Evolutionary conservation across 2,113 vertebrate genomes (phyloP), one percentile per base, ranked within the genome.

Genomic region (Furnarius figulus): DNA sequence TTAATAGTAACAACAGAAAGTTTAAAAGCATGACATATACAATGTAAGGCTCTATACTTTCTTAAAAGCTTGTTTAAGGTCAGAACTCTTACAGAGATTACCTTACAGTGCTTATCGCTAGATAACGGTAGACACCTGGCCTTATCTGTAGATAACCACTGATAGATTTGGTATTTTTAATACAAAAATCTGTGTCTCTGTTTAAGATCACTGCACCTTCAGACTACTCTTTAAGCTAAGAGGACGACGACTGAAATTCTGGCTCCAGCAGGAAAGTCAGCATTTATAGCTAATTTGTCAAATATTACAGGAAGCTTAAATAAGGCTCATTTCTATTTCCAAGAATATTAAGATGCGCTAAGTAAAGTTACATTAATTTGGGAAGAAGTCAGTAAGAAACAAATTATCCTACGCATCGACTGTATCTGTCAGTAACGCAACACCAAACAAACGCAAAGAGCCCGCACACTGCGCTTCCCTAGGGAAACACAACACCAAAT

Each of bases 401-500:
- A 28, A 74, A 74, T 21, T 8, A 18, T 49, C 24, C 18, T 75
- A 27, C 11, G 20, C 50, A 18, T 15, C 9, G 3, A 4, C 49
- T 8, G 0, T 1, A 24, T 37, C 25, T 42, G 27, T 28, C 63
- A 16, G 56, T 3, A 63, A 40, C 8, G 0, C 3, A 61, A 75
- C 31, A 17, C 37, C 35, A 13, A 44, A 55, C 65, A 2, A 16
- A 50, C 15, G 7, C 14, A 15, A 12, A 12, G 8, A 44, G 39
- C 1, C 18, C 30, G 58, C 27, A 6, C 44, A 2, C 9, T 2
- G 39, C 35, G 27, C 23, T 75, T 77, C 50, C 25, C 22, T 3
- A 9, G 31, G 8, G 50, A 39, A 80, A 47, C 2, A 7, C 7
- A 42, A 42, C 3, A 18, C 21, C 22, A 1, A 15, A 37, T 74